Evolutionary conservation across 1,140 invertebrate species (phyloP), one percentile per base, ranked within the genome.

Genomic region (Glomeris maerens): DNA sequence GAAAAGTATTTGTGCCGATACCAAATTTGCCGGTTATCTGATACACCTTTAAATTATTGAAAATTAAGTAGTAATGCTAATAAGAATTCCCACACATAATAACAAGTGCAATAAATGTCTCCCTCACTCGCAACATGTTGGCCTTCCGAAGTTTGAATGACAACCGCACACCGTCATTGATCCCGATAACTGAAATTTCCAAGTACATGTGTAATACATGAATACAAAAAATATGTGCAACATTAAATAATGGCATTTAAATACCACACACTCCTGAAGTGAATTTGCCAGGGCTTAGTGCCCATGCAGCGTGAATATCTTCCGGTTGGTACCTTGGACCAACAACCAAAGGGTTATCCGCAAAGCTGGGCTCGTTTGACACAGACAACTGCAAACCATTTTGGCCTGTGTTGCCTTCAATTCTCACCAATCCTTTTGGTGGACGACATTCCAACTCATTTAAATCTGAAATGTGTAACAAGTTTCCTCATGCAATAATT

Each of bases 21-120:
- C 90, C 90, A 22, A 95, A 73, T 52, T 76, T 64, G 0, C 85
- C 87, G 52, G 78, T 80, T 0, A 93, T 61, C 66, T 80, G 80
- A 62, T 82, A 93, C 3, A 77, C 61, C 62, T 64, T 25, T 22
- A 25, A 23, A 40, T 44, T 27, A 49, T n/a, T n/a, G n/a, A n/a
- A n/a, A n/a, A n/a, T n/a, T n/a, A n/a, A n/a, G n/a, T n/a, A n/a
- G n/a, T n/a, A n/a, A n/a, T n/a, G n/a, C n/a, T n/a, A n/a, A n/a
- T n/a, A n/a, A n/a, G n/a, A n/a, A n/a, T n/a, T n/a, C n/a, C n/a
- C n/a, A n/a, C n/a, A n/a, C n/a, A n/a, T n/a, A n/a, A n/a, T n/a
- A n/a, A n/a, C n/a, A n/a, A n/a, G n/a, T n/a, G n/a, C n/a, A 7
- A 27, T 45, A 45, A 39, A 52, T n/a, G 50, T 21, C 49, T 23